phyloP scores from a whole-genome alignment of 2,888 invertebrate species.

The Platypus cylindrus region DNA sequence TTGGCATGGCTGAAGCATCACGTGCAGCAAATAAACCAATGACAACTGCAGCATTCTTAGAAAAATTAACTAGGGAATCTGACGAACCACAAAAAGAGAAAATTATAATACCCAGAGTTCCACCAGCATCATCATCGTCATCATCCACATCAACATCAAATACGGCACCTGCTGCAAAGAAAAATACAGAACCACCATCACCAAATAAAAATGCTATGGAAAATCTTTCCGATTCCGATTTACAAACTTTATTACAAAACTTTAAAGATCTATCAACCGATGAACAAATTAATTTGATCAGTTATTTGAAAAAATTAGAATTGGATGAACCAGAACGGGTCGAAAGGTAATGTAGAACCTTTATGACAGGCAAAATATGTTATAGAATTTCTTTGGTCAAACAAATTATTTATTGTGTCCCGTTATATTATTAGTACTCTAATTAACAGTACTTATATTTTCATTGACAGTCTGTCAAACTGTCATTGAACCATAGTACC shows the following conservation, averaged over 20 bases:
- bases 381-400: no score
- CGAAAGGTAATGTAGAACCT: constrained; percentile 37
- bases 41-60: constrained; percentile 39
- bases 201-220: constrained; percentile 42
- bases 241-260: constrained; percentile 68
- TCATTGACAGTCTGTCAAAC: no score
- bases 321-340: constrained; percentile 64
- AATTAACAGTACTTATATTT: no score
- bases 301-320: constrained; percentile 70
- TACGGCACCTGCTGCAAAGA: constrained; percentile 12
- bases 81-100: constrained; percentile 8
- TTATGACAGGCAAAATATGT: no score
- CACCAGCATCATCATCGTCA: background rate
- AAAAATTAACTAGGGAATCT: constrained; percentile 22
- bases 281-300: constrained; percentile 72
- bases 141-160: constrained; percentile 7
- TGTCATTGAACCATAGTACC: no score
- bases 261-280: constrained; percentile 68
- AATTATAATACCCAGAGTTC: constrained; percentile 9
- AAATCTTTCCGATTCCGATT: constrained; percentile 64
- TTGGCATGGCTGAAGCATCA: constrained; percentile 53
- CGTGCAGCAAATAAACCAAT: constrained; percentile 39
- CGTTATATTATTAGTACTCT: no score
- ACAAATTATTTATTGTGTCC: no score
- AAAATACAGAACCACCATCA: constrained; percentile 18